These are phyloP conservation scores for Drosophila diplacantha DNA, from an alignment of 2,888 invertebrate species.

Conservation along the genomic window DNA sequence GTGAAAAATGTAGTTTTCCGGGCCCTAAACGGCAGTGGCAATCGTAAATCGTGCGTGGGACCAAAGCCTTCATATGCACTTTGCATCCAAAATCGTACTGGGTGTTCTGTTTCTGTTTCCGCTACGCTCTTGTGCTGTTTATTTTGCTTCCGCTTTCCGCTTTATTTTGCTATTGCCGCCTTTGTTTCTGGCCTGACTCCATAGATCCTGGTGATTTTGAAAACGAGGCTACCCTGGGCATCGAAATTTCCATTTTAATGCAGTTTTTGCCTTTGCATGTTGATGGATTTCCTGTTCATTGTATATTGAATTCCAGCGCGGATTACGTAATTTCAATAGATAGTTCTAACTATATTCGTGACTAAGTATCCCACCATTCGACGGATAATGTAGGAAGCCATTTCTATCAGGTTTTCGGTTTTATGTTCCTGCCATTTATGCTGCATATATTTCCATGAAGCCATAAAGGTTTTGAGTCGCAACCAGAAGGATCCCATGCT, in stretches of 20 bases:
- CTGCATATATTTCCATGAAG: background rate
- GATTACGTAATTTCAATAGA: constrained; percentile 22
- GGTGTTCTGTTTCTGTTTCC: constrained; percentile 30
- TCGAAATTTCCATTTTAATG: constrained; percentile 32
- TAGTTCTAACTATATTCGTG: constrained; percentile 5
- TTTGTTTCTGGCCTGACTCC: constrained; percentile 23
- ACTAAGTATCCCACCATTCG: background rate
- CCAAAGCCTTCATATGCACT: constrained; percentile 19
- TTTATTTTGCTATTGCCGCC: constrained; percentile 8
- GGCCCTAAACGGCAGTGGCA: constrained; percentile 26
- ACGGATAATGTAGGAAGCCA: background rate
- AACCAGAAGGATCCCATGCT: constrained; percentile 7
- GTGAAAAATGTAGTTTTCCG: constrained; percentile 11
- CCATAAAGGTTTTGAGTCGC: constrained; percentile 25
- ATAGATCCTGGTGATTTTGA: constrained; percentile 23
- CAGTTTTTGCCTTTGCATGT: constrained; percentile 20
- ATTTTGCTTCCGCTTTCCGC: constrained; percentile 28
- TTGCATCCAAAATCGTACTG: constrained; percentile 14
- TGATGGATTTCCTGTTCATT: constrained; percentile 31
- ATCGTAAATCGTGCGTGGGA: constrained; percentile 23
- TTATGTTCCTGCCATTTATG: background rate
- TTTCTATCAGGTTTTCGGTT: background rate
- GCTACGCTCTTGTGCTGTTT: constrained; percentile 27
- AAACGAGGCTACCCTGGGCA: constrained; percentile 4
- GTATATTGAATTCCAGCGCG: constrained; percentile 8